Conservation (phyloP, 2,888 invertebrate genomes). For the Nycteola revayana region DNA sequence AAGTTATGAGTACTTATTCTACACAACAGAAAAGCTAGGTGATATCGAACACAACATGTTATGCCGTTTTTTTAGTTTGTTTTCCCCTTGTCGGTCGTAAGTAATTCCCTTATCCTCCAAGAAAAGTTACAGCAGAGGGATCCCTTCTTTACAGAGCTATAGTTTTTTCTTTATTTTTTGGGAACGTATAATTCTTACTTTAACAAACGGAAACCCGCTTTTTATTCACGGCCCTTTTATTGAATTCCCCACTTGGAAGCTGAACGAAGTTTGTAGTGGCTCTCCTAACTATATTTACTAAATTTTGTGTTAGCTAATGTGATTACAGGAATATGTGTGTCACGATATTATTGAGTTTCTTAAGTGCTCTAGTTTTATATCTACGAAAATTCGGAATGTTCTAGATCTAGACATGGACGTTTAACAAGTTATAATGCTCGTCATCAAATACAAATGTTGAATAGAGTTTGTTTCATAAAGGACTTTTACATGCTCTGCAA, state of each 20-base stretch:
- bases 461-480: slow-evolving; percentile 15
- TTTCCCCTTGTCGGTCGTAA: slow-evolving; percentile 66
- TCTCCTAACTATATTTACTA: slow-evolving; percentile 56
- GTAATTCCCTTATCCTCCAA: slow-evolving; percentile 64
- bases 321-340: slow-evolving; percentile 45
- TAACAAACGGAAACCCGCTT: slow-evolving; percentile 57
- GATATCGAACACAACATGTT: slow-evolving; percentile 53
- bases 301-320: slow-evolving; percentile 54
- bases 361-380: slow-evolving; percentile 29
- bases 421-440: slow-evolving; percentile 16
- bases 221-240: slow-evolving; percentile 61
- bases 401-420: too few relatives aligned
- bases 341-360: slow-evolving; percentile 36
- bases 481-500: slow-evolving; percentile 7
- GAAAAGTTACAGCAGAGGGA: slow-evolving; percentile 61
- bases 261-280: slow-evolving; percentile 56
- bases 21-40: slow-evolving; percentile 39
- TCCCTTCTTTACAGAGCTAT: slow-evolving; percentile 55
- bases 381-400: too few relatives aligned
- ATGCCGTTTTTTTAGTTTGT: slow-evolving; percentile 65
- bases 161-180: slow-evolving; percentile 56
- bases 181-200: slow-evolving; percentile 72
- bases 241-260: slow-evolving; percentile 69
- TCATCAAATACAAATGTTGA: slow-evolving; percentile 4
- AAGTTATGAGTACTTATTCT: slow-evolving; percentile 14